Conservation (phyloP, 2,113 vertebrate species). For the Tonatia bakeri region DNA sequence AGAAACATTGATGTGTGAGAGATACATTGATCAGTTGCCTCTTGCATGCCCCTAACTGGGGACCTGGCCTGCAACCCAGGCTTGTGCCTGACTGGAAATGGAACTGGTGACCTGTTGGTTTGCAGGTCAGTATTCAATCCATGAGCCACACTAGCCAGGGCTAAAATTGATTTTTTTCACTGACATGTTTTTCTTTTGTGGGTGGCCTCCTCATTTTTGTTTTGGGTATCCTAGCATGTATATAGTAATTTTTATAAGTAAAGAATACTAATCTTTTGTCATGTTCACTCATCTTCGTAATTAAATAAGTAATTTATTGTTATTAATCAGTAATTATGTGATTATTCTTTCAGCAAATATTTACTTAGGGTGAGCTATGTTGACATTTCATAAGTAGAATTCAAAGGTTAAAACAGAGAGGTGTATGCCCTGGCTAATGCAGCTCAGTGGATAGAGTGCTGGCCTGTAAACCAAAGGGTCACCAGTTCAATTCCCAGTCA, state of each 20-base stretch:
- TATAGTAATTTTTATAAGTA: background rate
- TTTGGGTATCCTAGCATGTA: background rate
- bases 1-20: too few relatives aligned
- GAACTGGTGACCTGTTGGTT: too few relatives aligned
- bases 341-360: background rate
- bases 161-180: background rate
- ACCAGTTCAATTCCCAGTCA: too few relatives aligned
- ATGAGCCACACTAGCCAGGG: too few relatives aligned
- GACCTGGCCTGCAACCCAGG: too few relatives aligned
- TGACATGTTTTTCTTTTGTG: background rate
- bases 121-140: too few relatives aligned
- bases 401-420: background rate
- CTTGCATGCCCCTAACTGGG: too few relatives aligned
- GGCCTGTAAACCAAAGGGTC: too few relatives aligned
- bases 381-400: background rate
- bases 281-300: background rate
- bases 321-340: background rate
- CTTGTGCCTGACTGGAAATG: too few relatives aligned
- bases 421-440: too few relatives aligned
- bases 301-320: background rate
- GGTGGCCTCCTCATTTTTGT: background rate
- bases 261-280: background rate
- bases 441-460: too few relatives aligned
- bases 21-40: too few relatives aligned
- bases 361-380: background rate